Evolutionary conservation across 2,113 vertebrate genomes (phyloP).

Genomic region (Elgaria multicarinata): DNA sequence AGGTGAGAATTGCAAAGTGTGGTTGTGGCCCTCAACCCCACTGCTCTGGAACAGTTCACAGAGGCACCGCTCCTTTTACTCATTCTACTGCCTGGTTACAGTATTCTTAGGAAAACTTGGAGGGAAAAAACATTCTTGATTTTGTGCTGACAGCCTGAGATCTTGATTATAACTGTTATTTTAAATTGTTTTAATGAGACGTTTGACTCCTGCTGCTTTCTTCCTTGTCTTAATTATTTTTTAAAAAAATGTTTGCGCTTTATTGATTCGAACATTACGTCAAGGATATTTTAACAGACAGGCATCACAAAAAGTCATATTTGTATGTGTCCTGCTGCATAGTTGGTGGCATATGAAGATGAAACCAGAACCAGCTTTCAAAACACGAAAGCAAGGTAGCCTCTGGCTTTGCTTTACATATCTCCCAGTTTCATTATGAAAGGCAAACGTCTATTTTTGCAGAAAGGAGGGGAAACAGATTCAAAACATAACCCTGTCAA

Average conservation of each 20-base stretch:
- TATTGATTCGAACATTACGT: neutral
- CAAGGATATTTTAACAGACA: neutral
- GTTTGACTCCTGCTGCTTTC: neutral
- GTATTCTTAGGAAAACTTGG: neutral
- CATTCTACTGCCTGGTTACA: neutral
- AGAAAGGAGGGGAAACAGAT: neutral
- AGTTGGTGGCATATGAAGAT: neutral
- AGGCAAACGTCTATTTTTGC: neutral
- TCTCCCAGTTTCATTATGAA: neutral
- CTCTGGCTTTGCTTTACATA: neutral
- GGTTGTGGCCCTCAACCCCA: neutral
- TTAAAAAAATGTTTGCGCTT: neutral
- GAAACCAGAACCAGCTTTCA: neutral
- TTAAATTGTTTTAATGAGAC: neutral
- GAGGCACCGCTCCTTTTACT: neutral
- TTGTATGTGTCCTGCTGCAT: neutral
- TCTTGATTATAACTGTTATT: neutral
- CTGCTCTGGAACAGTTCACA: neutral
- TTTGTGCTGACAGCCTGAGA: neutral
- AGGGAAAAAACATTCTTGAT: neutral
- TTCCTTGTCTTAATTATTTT: neutral
- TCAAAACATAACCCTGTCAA: fast-evolving
- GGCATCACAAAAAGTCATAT: neutral
- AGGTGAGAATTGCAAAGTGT: neutral
- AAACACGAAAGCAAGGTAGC: neutral